Percentiles rank a stretch among this genome's conserved stretches.
Evolutionary conservation across 2,113 vertebrate genomes (phyloP).

Genomic region (Fukomys damarensis): DNA sequence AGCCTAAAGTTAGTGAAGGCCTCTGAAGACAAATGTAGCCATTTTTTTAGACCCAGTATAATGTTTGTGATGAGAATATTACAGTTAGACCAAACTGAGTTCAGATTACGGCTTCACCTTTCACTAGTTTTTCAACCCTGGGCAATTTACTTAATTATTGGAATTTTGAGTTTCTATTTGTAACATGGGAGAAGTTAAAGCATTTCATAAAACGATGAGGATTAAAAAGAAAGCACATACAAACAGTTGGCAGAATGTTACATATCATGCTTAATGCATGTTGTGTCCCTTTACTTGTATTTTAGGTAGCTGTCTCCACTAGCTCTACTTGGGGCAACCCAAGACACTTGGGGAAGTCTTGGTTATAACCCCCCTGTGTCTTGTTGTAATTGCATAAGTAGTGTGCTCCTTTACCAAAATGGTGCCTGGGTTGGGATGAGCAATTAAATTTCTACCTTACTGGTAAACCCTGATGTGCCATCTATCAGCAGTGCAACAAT

Average conservation of each 20-base stretch:
- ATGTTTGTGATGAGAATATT: neutral
- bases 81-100: neutral
- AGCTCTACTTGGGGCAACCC: neutral
- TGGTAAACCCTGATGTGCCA: neutral
- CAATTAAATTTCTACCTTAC: neutral
- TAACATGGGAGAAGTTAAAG: neutral
- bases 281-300: neutral
- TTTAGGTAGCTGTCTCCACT: no score
- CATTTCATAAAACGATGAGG: neutral
- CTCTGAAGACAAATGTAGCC: neutral
- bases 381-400: neutral
- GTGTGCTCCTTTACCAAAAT: neutral
- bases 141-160: neutral
- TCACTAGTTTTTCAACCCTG: neutral
- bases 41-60: neutral
- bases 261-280: rapidly evolving
- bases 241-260: neutral
- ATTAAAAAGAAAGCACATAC: neutral
- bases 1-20: neutral
- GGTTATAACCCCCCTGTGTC: neutral
- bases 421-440: neutral
- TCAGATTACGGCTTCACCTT: neutral
- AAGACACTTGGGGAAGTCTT: neutral
- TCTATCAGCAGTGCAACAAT: neutral
- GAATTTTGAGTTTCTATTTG: neutral